A percentile compares a stretch with the other conserved stretches of the same genome.
These are phyloP conservation scores for Nettapus auritus DNA, from an alignment of 2,113 vertebrate species.

Conservation along the genomic window DNA sequence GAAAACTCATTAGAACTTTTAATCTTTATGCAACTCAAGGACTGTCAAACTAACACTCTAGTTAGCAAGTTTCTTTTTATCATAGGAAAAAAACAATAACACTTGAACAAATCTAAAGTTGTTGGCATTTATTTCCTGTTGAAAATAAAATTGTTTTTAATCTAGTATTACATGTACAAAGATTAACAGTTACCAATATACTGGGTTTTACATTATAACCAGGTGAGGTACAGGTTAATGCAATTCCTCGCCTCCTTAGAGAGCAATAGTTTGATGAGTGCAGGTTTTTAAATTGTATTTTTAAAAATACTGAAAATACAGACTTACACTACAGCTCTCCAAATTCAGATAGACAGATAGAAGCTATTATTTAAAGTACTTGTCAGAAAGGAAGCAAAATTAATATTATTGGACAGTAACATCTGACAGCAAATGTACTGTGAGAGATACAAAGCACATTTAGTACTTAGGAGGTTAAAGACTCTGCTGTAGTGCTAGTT, in stretches of 20 bases:
- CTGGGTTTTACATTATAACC: not conserved
- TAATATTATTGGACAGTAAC: slow-evolving; percentile 25
- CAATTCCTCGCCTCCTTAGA: not conserved
- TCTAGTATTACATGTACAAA: not conserved
- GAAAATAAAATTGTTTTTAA: not conserved
- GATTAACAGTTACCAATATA: not conserved
- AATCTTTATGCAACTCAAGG: not conserved
- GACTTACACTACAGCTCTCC: not conserved
- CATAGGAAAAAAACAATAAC: not conserved
- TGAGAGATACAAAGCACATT: slow-evolving; percentile 57
- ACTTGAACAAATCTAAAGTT: not conserved
- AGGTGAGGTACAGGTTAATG: not conserved
- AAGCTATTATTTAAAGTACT: not conserved
- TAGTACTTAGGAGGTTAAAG: slow-evolving; percentile 72
- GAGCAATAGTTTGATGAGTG: not conserved
- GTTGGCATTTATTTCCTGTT: not conserved
- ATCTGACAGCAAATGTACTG: slow-evolving; percentile 37
- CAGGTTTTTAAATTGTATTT: not conserved
- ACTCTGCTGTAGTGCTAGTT: slow-evolving; percentile 49
- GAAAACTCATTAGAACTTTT: slow-evolving; percentile 3
- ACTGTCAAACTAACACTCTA: not conserved
- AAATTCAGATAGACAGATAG: not conserved
- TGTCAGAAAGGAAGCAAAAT: slow-evolving; percentile 12
- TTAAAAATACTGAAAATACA: not conserved
- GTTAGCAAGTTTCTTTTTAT: not conserved